A percentile compares a stretch with the other conserved stretches of the same genome.
phyloP scores from a whole-genome alignment of 2,113 vertebrate genomes.

The Desmodus rotundus region DNA sequence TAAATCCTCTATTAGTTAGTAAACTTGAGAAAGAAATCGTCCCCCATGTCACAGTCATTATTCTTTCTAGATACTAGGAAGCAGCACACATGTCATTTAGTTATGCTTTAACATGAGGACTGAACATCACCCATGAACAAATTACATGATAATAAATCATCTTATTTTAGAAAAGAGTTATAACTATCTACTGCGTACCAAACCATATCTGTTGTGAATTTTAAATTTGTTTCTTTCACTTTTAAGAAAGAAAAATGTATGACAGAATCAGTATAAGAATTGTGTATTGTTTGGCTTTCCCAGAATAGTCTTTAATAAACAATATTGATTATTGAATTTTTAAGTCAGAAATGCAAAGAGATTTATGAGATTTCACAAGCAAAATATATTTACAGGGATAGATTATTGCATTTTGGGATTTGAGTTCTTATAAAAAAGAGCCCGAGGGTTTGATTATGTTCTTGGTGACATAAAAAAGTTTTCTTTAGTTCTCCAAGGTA shows the following conservation, averaged over 20 bases:
- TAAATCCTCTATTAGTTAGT: background rate
- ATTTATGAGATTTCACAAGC: background rate
- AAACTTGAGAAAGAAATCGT: background rate
- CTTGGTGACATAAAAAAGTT: background rate
- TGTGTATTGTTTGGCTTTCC: background rate
- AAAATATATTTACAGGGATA: background rate
- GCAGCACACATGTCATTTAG: background rate
- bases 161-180: background rate
- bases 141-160: background rate
- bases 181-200: background rate
- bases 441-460: background rate
- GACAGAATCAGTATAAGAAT: background rate
- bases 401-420: background rate
- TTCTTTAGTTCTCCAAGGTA: background rate
- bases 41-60: background rate
- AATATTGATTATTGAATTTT: background rate
- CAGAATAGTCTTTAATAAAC: background rate
- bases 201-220: background rate
- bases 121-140: background rate
- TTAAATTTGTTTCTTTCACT: background rate
- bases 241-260: background rate
- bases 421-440: background rate
- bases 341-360: background rate
- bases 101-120: background rate
- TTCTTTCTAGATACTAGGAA: background rate